phyloP scores from a whole-genome alignment of 2,797 vertebrate genomes.

The Rachycentron canadum region DNA sequence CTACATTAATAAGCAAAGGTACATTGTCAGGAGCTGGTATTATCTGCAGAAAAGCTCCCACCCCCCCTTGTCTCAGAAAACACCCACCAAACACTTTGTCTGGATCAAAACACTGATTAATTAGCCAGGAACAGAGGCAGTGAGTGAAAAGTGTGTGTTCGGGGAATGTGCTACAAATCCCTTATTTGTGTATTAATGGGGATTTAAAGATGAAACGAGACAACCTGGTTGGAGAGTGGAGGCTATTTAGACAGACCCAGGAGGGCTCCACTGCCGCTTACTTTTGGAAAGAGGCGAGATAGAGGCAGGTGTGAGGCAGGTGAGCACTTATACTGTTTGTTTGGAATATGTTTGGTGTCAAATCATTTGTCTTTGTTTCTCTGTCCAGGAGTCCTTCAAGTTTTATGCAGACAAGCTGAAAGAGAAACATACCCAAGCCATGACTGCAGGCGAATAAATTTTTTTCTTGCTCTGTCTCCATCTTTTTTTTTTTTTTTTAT shows the following conservation, averaged over 20 bases:
- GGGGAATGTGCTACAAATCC: slow-evolving; percentile 75
- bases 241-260: slow-evolving; percentile 67
- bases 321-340: slow-evolving; percentile 3
- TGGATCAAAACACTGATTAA: slow-evolving; percentile 79
- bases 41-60: slow-evolving; percentile 63
- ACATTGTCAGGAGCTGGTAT: slow-evolving; percentile 37
- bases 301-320: slow-evolving; percentile 4
- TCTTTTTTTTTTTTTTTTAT: slow-evolving; percentile 50
- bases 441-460: slow-evolving; percentile 66
- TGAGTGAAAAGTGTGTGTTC: slow-evolving; percentile 52
- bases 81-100: slow-evolving; percentile 57
- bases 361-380: slow-evolving; percentile 25
- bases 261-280: slow-evolving; percentile 46
- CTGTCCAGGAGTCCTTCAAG: slow-evolving; percentile 87
- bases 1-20: slow-evolving; percentile 42
- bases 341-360: slow-evolving; percentile 16
- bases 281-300: slow-evolving; percentile 32
- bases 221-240: slow-evolving; percentile 69
- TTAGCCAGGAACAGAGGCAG: slow-evolving; percentile 65
- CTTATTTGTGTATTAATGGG: slow-evolving; percentile 78
- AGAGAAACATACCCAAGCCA: slow-evolving; percentile 37
- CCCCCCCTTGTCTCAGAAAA: slow-evolving; percentile 12
- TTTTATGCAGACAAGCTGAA: slow-evolving; percentile 89
- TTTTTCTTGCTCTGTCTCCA: background rate
- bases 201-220: slow-evolving; percentile 81